Conservation (phyloP, 2,888 invertebrate genomes). For the Limnephilus rhombicus region DNA sequence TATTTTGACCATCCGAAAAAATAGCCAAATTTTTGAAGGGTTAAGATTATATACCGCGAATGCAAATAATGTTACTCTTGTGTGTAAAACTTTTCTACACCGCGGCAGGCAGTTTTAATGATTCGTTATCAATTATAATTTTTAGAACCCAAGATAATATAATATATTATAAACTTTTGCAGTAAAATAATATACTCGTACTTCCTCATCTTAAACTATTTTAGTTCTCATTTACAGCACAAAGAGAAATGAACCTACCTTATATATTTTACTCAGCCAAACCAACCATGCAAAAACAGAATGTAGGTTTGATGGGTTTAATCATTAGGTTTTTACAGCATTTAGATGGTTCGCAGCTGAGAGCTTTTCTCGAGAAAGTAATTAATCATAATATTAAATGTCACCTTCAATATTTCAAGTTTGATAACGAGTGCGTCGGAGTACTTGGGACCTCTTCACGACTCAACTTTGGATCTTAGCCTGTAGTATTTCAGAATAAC, state of each 20-base stretch:
- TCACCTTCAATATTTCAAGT: neutral
- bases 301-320: neutral
- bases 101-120: too few species aligned
- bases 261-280: neutral
- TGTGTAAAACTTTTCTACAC: too few species aligned
- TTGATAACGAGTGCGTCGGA: neutral
- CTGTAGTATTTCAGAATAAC: neutral
- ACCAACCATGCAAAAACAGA: neutral
- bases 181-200: too few species aligned
- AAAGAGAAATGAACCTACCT: neutral
- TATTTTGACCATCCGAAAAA: too few species aligned
- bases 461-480: neutral
- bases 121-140: too few species aligned
- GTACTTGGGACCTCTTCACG: neutral
- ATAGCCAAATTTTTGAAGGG: too few species aligned
- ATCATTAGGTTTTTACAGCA: neutral
- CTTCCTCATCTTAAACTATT: too few species aligned
- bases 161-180: too few species aligned
- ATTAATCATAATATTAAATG: neutral
- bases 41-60: too few species aligned
- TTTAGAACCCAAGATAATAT: too few species aligned
- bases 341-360: neutral
- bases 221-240: neutral
- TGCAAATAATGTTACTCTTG: too few species aligned
- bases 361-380: neutral